Conservation (phyloP, 2,113 vertebrate species). For the Gnathonemus longibarbis region DNA sequence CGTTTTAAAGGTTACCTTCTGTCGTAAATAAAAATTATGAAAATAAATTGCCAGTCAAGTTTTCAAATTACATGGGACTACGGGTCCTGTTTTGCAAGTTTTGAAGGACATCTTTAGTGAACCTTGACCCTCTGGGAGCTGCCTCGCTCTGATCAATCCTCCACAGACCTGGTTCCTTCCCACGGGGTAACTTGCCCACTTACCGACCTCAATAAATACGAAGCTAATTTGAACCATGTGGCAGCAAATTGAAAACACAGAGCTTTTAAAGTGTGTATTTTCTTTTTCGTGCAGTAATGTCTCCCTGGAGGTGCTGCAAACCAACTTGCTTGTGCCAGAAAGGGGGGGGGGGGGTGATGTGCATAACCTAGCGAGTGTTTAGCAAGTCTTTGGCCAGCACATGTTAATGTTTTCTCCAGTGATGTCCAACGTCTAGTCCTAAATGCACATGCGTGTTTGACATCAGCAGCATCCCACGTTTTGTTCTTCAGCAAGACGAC, state of each 20-base stretch:
- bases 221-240: slow-evolving; percentile 72
- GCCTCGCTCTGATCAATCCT: slow-evolving; percentile 51
- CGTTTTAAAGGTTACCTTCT: background rate
- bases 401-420: background rate
- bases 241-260: slow-evolving; percentile 67
- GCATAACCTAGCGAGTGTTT: slow-evolving; percentile 51
- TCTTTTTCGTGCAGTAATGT: slow-evolving; percentile 66
- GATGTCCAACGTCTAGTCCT: background rate
- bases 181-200: slow-evolving; percentile 52
- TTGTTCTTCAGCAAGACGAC: background rate
- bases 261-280: slow-evolving; percentile 64
- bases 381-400: background rate
- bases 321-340: slow-evolving; percentile 63
- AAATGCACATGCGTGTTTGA: background rate
- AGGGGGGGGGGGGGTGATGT: slow-evolving; percentile 37
- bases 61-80: background rate
- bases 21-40: slow-evolving; percentile 7
- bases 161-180: slow-evolving; percentile 60
- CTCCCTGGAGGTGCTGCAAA: slow-evolving; percentile 62
- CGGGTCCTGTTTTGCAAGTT: background rate
- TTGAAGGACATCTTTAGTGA: slow-evolving; percentile 49
- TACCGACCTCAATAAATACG: slow-evolving; percentile 67
- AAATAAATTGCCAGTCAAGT: background rate
- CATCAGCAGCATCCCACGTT: background rate
- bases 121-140: slow-evolving; percentile 54